phyloP scores from a whole-genome alignment of 2,113 vertebrate genomes.

The Phoxinus phoxinus region DNA sequence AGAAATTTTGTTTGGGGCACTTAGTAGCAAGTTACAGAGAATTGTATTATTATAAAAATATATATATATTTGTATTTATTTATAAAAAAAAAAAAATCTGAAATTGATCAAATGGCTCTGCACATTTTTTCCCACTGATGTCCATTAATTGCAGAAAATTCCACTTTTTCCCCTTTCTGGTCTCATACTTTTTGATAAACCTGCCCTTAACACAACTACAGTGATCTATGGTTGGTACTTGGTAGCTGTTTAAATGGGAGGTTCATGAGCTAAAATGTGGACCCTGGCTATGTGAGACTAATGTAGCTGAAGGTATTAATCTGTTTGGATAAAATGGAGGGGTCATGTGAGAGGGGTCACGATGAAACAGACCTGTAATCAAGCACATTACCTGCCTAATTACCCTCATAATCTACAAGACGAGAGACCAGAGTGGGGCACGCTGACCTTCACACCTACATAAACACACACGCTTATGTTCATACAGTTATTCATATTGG shows the following conservation, averaged over 20 bases:
- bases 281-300: neutral
- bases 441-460: constrained; percentile 38
- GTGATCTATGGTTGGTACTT: neutral
- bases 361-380: constrained; percentile 72
- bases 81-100: no score
- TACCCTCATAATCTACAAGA: constrained; percentile 71
- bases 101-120: neutral
- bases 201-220: neutral
- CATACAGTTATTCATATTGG: neutral
- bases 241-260: neutral
- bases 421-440: constrained; percentile 24
- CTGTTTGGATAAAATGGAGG: constrained; percentile 3
- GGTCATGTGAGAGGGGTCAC: constrained; percentile 16
- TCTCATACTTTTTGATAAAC: neutral
- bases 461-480: constrained; percentile 14
- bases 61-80: neutral
- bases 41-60: no score
- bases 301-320: constrained; percentile 5
- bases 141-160: neutral
- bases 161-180: neutral
- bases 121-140: no score
- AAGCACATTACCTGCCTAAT: constrained; percentile 74
- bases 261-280: neutral
- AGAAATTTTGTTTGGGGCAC: neutral
- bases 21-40: no score